These are phyloP conservation scores for Serilophus lunatus DNA, from an alignment of 2,113 vertebrate species.

Conservation along the genomic window DNA sequence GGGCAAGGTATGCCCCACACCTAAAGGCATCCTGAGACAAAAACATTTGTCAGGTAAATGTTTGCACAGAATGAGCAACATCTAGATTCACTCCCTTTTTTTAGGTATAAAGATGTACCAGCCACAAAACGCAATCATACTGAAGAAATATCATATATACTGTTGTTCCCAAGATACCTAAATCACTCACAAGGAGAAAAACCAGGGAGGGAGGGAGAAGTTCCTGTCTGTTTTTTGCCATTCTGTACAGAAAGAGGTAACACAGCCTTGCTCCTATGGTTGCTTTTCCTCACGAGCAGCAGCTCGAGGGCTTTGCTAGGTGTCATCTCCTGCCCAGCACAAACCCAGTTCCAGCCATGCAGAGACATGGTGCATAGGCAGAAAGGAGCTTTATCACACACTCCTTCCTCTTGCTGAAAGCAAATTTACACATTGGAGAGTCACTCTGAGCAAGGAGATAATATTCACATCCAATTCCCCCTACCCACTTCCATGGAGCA, in stretches of 20 bases:
- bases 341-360: not conserved
- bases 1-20: accelerated
- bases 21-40: not conserved
- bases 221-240: not conserved
- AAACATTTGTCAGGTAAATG: not conserved
- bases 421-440: not conserved
- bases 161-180: not conserved
- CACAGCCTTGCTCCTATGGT: not conserved
- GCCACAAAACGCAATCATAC: accelerated
- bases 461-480: not conserved
- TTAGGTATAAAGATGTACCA: not conserved
- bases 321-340: accelerated
- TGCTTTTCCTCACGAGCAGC: not conserved
- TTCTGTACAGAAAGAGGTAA: not conserved
- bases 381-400: not conserved
- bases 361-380: accelerated
- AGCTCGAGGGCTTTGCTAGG: not conserved
- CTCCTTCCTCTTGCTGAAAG: not conserved
- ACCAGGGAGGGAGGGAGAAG: not conserved
- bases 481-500: not conserved
- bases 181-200: not conserved
- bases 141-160: not conserved
- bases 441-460: not conserved
- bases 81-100: not conserved
- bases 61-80: not conserved